These are phyloP conservation scores for Delphinapterus leucas DNA, from an alignment of 2,113 vertebrate genomes.

Conservation along the genomic window DNA sequence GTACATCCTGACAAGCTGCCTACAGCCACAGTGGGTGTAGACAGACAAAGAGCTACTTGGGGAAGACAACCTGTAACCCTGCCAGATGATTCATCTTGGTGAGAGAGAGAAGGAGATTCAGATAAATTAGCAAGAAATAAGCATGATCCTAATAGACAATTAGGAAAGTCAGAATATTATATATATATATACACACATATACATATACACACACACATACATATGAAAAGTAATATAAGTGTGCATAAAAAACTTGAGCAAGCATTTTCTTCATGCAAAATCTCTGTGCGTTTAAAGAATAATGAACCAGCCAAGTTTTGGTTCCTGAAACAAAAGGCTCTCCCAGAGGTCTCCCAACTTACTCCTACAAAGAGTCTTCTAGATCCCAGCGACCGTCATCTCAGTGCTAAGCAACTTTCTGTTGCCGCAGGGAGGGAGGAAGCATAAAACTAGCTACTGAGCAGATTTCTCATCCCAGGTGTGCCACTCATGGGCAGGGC, in stretches of 20 bases:
- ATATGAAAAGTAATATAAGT: neutral
- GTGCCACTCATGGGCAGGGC: neutral
- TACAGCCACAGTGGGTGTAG: slow-evolving; percentile 1
- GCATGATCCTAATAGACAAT: neutral
- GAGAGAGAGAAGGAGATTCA: neutral
- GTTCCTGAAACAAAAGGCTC: neutral
- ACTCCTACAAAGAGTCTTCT: neutral
- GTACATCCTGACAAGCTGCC: slow-evolving; percentile 49
- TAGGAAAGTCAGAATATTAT: neutral
- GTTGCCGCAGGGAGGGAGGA: no score
- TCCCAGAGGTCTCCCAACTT: neutral
- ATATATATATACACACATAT: neutral
- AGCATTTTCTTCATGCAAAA: neutral
- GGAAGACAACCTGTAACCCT: neutral
- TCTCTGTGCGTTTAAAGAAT: neutral
- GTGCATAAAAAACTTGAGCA: neutral
- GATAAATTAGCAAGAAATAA: slow-evolving; percentile 11
- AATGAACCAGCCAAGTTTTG: neutral
- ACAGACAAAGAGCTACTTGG: neutral
- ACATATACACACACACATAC: neutral
- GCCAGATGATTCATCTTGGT: slow-evolving; percentile 23
- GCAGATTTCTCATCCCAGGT: neutral
- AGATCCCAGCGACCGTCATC: neutral
- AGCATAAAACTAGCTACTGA: neutral
- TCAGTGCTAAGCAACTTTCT: neutral